These are phyloP conservation scores for Sebastes paucispinis DNA, from an alignment of 2,797 vertebrate genomes.

Conservation along the genomic window DNA sequence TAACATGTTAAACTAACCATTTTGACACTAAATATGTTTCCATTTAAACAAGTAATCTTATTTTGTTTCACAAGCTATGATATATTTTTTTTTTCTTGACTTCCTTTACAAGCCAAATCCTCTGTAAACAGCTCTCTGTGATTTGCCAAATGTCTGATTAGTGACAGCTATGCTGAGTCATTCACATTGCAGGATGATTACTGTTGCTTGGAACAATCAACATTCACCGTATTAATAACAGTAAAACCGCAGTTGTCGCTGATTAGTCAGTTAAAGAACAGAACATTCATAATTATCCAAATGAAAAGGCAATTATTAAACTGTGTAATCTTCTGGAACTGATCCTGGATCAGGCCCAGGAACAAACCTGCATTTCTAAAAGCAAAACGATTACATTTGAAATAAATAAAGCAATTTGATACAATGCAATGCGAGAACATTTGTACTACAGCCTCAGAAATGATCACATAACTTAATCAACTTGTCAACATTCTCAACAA, in stretches of 20 bases:
- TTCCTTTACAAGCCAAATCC: background rate
- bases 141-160: conserved; percentile 1
- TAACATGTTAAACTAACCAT: background rate
- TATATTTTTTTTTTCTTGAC: background rate
- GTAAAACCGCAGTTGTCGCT: background rate
- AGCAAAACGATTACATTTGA: background rate
- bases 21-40: background rate
- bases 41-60: background rate
- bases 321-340: background rate
- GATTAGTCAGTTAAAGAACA: conserved; percentile 12
- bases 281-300: conserved; percentile 8
- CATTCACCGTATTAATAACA: conserved; percentile 3
- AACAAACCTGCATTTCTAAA: background rate
- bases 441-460: background rate
- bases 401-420: background rate
- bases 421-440: background rate
- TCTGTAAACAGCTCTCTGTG: background rate
- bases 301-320: conserved; percentile 7
- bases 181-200: background rate
- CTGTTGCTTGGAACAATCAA: conserved; percentile 22
- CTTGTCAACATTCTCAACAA: background rate
- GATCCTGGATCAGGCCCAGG: background rate
- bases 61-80: background rate
- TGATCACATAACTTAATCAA: background rate
- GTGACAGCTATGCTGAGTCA: conserved; percentile 2